These are phyloP conservation scores for Danaus plexippus DNA, from an alignment of 1,140 invertebrate genomes.

Conservation along the genomic window DNA sequence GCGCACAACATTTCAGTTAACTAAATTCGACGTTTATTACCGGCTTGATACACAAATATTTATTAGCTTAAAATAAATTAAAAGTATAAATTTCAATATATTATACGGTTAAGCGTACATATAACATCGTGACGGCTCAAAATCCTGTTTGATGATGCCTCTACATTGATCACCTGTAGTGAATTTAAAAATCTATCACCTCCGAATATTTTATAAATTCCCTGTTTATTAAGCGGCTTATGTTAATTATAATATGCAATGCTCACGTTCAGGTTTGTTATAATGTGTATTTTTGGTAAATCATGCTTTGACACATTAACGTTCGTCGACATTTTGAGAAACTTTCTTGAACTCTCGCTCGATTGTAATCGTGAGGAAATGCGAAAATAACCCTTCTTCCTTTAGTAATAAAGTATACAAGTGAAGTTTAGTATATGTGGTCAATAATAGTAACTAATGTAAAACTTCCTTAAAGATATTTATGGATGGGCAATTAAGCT, in stretches of 20 bases:
- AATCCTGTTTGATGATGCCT: slow-evolving; percentile 43
- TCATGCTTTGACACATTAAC: too few relatives aligned
- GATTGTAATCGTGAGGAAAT: too few relatives aligned
- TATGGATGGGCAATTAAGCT: slow-evolving; percentile 42
- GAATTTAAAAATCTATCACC: slow-evolving; percentile 35
- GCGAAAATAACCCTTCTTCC: too few relatives aligned
- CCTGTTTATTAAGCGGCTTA: slow-evolving; percentile 22
- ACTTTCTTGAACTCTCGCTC: too few relatives aligned
- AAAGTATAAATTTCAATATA: slow-evolving; percentile 48
- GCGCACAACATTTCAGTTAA: slow-evolving; percentile 19
- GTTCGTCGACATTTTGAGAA: too few relatives aligned
- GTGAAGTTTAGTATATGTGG: too few relatives aligned
- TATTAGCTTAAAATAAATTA: slow-evolving; percentile 52
- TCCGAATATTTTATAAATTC: slow-evolving; percentile 33
- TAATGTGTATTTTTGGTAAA: too few relatives aligned
- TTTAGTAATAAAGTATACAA: too few relatives aligned
- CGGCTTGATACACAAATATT: slow-evolving; percentile 42
- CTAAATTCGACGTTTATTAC: slow-evolving; percentile 45
- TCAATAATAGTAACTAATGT: too few relatives aligned
- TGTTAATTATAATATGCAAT: slow-evolving; percentile 26
- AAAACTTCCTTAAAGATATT: too few relatives aligned
- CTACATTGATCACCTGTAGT: slow-evolving; percentile 26
- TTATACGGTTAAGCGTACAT: slow-evolving; percentile 31
- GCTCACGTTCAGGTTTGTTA: slow-evolving; percentile 21
- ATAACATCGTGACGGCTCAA: slow-evolving; percentile 32